These are phyloP conservation scores for Aspidiotus rigidus DNA, from an alignment of 2,888 invertebrate genomes.

Conservation along the genomic window DNA sequence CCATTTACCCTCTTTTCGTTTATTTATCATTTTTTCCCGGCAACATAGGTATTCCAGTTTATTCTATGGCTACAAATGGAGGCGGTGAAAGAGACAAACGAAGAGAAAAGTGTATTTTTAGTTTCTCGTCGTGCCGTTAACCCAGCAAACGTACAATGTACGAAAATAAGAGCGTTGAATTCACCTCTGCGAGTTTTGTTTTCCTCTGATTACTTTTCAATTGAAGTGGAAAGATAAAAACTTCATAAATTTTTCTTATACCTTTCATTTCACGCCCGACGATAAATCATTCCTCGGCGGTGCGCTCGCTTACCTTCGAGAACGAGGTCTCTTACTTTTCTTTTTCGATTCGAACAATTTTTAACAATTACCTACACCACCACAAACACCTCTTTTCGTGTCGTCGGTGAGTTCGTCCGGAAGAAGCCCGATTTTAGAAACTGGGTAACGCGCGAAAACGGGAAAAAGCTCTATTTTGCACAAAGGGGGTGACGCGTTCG, in stretches of 20 bases:
- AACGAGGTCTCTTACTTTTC: too few relatives aligned
- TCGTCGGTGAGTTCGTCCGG: not conserved
- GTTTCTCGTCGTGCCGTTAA: not conserved
- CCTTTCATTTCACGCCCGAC: constrained; percentile 19
- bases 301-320: too few relatives aligned
- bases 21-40: too few relatives aligned
- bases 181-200: not conserved
- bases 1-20: too few relatives aligned
- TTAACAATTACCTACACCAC: constrained; percentile 7
- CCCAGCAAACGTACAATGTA: not conserved
- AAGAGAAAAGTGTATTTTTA: not conserved
- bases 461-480: too few relatives aligned
- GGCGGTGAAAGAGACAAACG: too few relatives aligned
- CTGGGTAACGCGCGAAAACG: too few relatives aligned
- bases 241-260: constrained; percentile 29
- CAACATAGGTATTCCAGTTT: too few relatives aligned
- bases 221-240: constrained; percentile 32
- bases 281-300: constrained; percentile 4
- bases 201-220: constrained; percentile 29
- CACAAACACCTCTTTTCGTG: not conserved
- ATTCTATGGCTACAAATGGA: too few relatives aligned
- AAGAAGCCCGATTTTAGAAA: constrained; percentile 11
- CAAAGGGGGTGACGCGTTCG: too few relatives aligned
- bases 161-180: constrained; percentile 3
- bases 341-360: constrained; percentile 14